Conservation (phyloP, 1,140 invertebrate species). For the Drosophila serrata region DNA sequence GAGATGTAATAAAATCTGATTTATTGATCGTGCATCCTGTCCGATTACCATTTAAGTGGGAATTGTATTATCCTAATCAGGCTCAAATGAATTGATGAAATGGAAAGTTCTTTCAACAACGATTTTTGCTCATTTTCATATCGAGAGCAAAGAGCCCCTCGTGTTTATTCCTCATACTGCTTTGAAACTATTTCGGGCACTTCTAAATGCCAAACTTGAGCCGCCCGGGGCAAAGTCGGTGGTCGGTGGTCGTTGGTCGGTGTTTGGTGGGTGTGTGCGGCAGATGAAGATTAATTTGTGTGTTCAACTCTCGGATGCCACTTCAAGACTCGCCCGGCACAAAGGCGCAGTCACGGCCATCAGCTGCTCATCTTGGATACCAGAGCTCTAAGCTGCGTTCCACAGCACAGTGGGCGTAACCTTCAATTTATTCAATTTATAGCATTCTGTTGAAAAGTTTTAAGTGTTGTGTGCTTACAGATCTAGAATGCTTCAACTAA, state of each 20-base stretch:
- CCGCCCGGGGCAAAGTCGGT: background rate
- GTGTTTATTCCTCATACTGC: background rate
- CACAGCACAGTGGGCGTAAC: slow-evolving; percentile 2
- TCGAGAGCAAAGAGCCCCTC: background rate
- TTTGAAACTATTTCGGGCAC: slow-evolving; percentile 38
- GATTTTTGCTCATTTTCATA: slow-evolving; percentile 1
- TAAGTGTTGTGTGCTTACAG: background rate
- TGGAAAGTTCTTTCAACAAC: background rate
- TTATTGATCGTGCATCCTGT: background rate
- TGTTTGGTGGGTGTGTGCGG: slow-evolving; percentile 27
- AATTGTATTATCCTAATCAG: background rate
- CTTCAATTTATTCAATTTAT: background rate
- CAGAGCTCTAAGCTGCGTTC: background rate
- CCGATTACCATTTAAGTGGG: background rate
- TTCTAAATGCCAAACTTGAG: slow-evolving; percentile 55
- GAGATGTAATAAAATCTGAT: background rate
- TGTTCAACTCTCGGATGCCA: slow-evolving; percentile 61
- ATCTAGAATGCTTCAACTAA: background rate
- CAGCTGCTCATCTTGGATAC: slow-evolving; percentile 23
- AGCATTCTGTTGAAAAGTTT: background rate
- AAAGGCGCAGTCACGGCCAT: slow-evolving; percentile 43
- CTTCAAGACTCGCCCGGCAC: slow-evolving; percentile 47
- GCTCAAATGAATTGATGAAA: background rate
- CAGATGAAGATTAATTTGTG: slow-evolving; percentile 80
- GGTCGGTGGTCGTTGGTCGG: slow-evolving; percentile 2